These are phyloP conservation scores for Lithosia quadra DNA, from an alignment of 2,888 invertebrate genomes.

Conservation along the genomic window DNA sequence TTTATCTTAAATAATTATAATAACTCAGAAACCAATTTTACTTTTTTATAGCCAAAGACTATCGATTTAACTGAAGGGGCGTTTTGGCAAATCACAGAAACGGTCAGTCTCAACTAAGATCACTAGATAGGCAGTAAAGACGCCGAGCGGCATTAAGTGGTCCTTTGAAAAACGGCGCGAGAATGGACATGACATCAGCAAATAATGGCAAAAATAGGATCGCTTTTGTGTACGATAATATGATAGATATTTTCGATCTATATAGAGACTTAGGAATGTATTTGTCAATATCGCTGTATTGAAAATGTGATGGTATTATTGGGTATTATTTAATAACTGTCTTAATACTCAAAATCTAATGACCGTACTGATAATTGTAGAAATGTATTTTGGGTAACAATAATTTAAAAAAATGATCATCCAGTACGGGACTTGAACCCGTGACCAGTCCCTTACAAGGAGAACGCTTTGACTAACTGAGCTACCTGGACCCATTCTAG, in stretches of 20 bases:
- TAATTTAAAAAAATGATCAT: no score
- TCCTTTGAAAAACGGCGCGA: slow-evolving; percentile 22
- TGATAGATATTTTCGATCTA: slow-evolving; percentile 4
- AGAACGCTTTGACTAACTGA: no score
- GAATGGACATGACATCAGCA: slow-evolving; percentile 32
- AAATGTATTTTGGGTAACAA: not conserved
- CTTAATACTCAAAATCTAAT: not conserved
- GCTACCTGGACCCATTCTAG: no score
- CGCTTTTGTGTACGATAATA: not conserved
- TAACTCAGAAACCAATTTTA: not conserved
- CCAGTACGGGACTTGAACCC: no score
- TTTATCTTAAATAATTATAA: no score
- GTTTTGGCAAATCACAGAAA: slow-evolving; percentile 20
- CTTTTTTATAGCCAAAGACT: not conserved
- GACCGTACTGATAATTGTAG: not conserved
- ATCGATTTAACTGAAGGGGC: slow-evolving; percentile 16
- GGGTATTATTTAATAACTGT: not conserved
- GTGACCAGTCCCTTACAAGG: no score
- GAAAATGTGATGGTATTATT: not conserved
- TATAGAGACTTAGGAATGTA: not conserved
- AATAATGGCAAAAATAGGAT: slow-evolving; percentile 23
- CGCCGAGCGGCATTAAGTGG: slow-evolving; percentile 38
- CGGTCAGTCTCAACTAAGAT: slow-evolving; percentile 37
- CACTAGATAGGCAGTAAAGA: slow-evolving; percentile 30
- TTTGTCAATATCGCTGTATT: not conserved